Conservation (phyloP, 2,888 invertebrate genomes). For the Protonemura montana region DNA sequence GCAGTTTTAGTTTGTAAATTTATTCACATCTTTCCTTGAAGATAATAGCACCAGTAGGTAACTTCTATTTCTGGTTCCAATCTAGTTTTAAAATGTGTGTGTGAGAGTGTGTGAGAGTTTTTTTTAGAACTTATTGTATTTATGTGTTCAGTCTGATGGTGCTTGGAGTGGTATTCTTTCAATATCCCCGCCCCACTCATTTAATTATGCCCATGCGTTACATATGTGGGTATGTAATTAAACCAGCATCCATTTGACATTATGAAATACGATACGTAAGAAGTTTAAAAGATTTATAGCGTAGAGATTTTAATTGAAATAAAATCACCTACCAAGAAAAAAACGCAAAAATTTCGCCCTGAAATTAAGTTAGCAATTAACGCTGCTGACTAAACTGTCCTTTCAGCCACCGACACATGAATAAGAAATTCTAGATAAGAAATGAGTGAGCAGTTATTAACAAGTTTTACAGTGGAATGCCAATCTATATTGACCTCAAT, state of each 20-base stretch:
- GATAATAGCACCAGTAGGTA: too few species aligned
- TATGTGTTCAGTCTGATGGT: too few species aligned
- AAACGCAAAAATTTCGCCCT: neutral
- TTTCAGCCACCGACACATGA: neutral
- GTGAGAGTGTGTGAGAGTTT: too few species aligned
- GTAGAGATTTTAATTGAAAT: neutral
- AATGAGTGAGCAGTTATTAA: constrained; percentile 2
- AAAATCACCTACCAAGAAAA: neutral
- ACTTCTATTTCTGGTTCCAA: too few species aligned
- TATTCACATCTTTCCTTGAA: too few species aligned
- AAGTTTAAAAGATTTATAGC: neutral
- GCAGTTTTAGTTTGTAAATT: too few species aligned
- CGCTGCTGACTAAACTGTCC: neutral
- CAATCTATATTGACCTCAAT: constrained; percentile 12
- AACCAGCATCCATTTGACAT: neutral
- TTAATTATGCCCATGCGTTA: too few species aligned
- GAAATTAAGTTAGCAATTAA: neutral
- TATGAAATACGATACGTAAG: neutral
- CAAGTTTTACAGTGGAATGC: neutral
- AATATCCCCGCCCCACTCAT: too few species aligned
- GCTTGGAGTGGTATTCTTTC: too few species aligned
- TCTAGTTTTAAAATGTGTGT: too few species aligned
- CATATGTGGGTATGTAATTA: neutral
- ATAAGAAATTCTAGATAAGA: neutral
- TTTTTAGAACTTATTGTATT: too few species aligned